Base-by-base conservation (phyloP, 2,888 invertebrate species). In the Sympetrum striolatum region DNA sequence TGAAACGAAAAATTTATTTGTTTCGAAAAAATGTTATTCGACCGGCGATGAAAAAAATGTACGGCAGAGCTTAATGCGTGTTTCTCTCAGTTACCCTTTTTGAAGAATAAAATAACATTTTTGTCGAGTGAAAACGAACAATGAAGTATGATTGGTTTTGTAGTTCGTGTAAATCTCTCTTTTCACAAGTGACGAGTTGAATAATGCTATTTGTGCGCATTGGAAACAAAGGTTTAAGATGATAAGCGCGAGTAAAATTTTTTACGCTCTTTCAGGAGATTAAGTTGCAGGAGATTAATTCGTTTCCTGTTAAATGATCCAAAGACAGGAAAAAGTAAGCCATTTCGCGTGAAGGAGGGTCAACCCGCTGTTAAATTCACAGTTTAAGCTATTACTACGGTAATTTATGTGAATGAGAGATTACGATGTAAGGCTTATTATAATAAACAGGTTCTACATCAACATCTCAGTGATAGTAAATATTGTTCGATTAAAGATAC, bases 91-190 rank as follows among this genome's bases (percentile, higher is more conserved):
- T 53, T 53, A 53, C 53, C 53, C 53, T 53, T 53, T 53, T 53
- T 15, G 6, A 44, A 44, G 25, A 64, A 64, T 64, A 73, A 73
- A 73, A 31, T 31, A 10, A 31, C 73, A 3, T 31, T 73, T 73
- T 73, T n/a, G 73, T 31, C 64, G 64, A 64, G 64, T 25, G 64
- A 82, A 58, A 35, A 10, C 22, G 60, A 60, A 86, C 86, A 86
- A 86, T 86, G 86, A 86, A 86, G 86, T 86, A 60, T 14, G 37
- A 86, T 86, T 86, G 86, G 58, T 64, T 73, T 73, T 86, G 31
- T 64, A 37, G 86, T 8, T 60, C 86, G 60, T 60, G 60, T 64
- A 86, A 86, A 60, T 86, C 86, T 86, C 60, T 31, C 31, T 12
- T 60, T 86, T 86, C 86, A 37, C 37, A 10, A 35, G 86, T 60